Evolutionary conservation across 1,140 invertebrate species (phyloP), one percentile per base, ranked within the genome.

Genomic region (Hylyphantes graminicola): DNA sequence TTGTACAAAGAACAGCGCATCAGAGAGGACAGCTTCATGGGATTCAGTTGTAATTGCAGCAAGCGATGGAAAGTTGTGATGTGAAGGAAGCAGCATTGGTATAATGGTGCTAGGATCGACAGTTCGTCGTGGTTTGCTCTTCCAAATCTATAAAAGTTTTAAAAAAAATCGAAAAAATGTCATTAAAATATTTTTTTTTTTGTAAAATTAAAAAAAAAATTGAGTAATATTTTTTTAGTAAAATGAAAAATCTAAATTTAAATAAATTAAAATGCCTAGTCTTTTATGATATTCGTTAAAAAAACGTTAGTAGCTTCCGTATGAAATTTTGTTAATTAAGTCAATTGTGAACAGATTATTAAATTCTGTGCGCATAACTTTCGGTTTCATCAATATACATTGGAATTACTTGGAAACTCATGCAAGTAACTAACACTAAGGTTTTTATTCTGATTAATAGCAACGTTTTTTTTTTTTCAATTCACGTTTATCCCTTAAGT

Each of bases 71-170:
- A 91, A 2, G 96, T 97, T 12, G 92, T 92, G 87, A 93, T 92
- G 57, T 95, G 91, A 73, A 97, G 93, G 87, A 96, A 91, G 89
- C 96, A 97, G 89, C 96, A 97, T 89, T 99, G 98, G 86, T 96
- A 92, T 7, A 99, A 90, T 0, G 97, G 98, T 7, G 97, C 96
- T 81, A 99, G 91, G 87, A 98, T 98, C 74, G 96, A 96, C 59
- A 97, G 91, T 90, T 99, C 97, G 88, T 99, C 97, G 88, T 98
- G 94, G 87, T 93, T 94, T 0, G 96, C 92, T 88, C 94, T 94
- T 0, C 97, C 97, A 89, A 99, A 99, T 8, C 94, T 91, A 85
- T 53, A 13, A 68, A 12, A 8, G 5, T 35, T 87, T n/a, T n/a
- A n/a, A n/a, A n/a, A n/a, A 67, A 11, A 17, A n/a, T n/a, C n/a